Conservation (phyloP, 2,888 invertebrate genomes). For the Petrolisthes manimaculis region DNA sequence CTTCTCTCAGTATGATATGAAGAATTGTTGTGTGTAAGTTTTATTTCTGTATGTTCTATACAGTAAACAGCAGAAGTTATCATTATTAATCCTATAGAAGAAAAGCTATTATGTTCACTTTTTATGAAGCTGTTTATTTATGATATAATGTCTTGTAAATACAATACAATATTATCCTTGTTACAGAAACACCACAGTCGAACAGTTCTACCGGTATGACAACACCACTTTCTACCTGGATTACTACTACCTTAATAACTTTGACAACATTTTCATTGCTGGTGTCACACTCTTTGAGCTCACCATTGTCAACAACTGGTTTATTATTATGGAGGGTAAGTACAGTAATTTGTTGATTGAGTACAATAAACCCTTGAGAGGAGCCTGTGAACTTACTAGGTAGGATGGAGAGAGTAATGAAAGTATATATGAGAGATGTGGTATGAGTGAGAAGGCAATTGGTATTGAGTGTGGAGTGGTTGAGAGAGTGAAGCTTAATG, state of each 20-base stretch:
- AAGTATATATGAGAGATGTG: too few relatives aligned
- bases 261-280: slow-evolving; percentile 81
- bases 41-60: neutral
- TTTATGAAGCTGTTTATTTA: too few relatives aligned
- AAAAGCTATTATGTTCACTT: too few relatives aligned
- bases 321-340: slow-evolving; percentile 82
- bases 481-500: too few relatives aligned
- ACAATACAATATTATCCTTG: too few relatives aligned
- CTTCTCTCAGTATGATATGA: slow-evolving; percentile 81
- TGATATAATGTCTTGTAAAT: too few relatives aligned
- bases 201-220: slow-evolving; percentile 83
- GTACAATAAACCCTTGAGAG: neutral
- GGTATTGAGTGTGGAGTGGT: too few relatives aligned
- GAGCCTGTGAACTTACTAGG: too few relatives aligned
- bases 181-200: slow-evolving; percentile 83
- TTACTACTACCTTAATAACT: slow-evolving; percentile 90
- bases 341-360: too few relatives aligned
- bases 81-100: neutral
- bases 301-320: slow-evolving; percentile 94
- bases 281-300: slow-evolving; percentile 86
- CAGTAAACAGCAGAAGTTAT: neutral
- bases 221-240: slow-evolving; percentile 77
- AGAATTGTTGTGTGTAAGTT: slow-evolving; percentile 85
- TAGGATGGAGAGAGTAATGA: too few relatives aligned
- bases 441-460: too few relatives aligned